Conservation (phyloP, 2,888 invertebrate genomes). For the Synergus gifuensis region DNA sequence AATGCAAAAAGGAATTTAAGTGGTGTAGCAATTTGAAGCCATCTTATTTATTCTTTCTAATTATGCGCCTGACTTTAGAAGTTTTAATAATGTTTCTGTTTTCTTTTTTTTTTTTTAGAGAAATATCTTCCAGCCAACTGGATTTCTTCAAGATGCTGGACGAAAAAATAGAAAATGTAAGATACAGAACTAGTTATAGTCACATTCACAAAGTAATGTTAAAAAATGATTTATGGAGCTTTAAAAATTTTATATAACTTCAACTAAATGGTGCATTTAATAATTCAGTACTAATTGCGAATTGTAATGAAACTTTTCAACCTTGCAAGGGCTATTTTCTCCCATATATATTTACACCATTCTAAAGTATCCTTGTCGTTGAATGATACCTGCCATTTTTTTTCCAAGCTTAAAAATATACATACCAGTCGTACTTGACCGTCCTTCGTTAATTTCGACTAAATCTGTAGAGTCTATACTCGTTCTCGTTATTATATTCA, state of each 20-base stretch:
- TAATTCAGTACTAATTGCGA: neutral
- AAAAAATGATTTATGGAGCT: neutral
- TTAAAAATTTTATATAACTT: neutral
- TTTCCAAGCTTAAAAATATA: constrained; percentile 11
- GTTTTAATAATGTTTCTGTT: neutral
- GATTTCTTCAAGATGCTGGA: constrained; percentile 96
- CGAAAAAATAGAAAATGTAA: constrained; percentile 93
- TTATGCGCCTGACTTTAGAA: neutral
- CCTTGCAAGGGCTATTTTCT: constrained; percentile 1
- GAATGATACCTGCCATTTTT: constrained; percentile 4
- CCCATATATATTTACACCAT: neutral
- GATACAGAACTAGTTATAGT: constrained; percentile 62
- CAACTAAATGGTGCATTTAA: neutral
- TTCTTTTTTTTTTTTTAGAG: constrained; percentile 80
- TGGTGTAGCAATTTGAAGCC: neutral
- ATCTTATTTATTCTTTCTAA: neutral
- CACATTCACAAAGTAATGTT: neutral
- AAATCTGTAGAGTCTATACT: constrained; percentile 6
- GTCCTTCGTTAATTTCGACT: constrained; percentile 37
- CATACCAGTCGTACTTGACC: constrained; percentile 23
- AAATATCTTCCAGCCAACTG: constrained; percentile 92
- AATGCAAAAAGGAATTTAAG: neutral
- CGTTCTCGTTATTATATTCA: neutral
- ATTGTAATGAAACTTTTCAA: neutral
- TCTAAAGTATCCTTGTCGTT: neutral